Conservation (phyloP, 2,888 invertebrate genomes). For the Aleiodes alternator region DNA sequence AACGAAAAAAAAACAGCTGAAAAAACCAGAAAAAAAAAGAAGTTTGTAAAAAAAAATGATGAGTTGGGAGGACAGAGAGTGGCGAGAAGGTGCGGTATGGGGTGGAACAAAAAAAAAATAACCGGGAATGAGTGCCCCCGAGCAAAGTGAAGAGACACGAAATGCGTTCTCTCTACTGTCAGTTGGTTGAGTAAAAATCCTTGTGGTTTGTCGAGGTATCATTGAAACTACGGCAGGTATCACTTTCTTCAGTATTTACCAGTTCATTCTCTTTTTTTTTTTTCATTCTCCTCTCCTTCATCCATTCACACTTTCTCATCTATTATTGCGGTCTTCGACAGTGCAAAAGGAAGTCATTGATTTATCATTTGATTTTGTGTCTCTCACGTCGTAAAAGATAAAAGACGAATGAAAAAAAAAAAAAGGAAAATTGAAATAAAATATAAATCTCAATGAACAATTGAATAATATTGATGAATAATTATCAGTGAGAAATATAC, state of each 20-base stretch:
- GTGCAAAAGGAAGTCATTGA: constrained; percentile 4
- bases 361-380: neutral
- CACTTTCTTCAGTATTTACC: constrained; percentile 31
- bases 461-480: constrained; percentile 3
- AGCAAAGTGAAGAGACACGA: constrained; percentile 21
- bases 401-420: too few species aligned
- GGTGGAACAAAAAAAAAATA: constrained; percentile 22
- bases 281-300: neutral
- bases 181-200: constrained; percentile 52
- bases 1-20: constrained; percentile 24
- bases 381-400: too few species aligned
- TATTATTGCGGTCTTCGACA: too few species aligned
- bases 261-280: constrained; percentile 5
- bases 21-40: constrained; percentile 1
- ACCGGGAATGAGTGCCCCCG: constrained; percentile 33
- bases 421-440: neutral
- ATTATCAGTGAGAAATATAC: neutral
- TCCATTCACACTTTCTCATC: neutral
- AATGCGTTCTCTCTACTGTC: constrained; percentile 32
- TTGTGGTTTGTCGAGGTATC: constrained; percentile 35
- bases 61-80: neutral
- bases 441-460: neutral
- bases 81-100: neutral
- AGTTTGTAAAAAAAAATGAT: constrained; percentile 17
- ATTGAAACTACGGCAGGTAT: constrained; percentile 20